Percentiles rank a stretch among this genome's conserved stretches.
Conservation (phyloP, 2,888 invertebrate genomes). For the Melanophora roralis region DNA sequence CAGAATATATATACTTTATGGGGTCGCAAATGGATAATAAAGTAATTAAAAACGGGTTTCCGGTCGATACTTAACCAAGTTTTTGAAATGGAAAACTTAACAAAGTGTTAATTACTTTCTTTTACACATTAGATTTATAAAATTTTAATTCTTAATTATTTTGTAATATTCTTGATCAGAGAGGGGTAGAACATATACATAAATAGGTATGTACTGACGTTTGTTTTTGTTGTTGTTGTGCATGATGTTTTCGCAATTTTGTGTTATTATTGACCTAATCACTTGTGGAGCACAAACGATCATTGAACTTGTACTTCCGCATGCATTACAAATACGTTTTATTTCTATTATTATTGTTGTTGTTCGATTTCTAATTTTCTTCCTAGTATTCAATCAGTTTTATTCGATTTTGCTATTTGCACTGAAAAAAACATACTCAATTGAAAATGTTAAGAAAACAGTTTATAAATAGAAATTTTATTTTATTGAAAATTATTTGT, state of each 20-base stretch:
- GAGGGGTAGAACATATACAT: constrained; percentile 38
- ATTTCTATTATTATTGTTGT: constrained; percentile 34
- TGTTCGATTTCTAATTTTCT: constrained; percentile 6
- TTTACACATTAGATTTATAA: no score
- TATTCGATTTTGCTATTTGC: constrained; percentile 22
- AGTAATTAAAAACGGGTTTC: no score
- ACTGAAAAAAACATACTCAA: constrained; percentile 9
- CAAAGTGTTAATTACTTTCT: no score
- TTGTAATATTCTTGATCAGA: constrained; percentile 47
- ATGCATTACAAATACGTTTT: constrained; percentile 68
- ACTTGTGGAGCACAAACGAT: constrained; percentile 77
- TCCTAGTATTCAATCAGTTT: constrained; percentile 22
- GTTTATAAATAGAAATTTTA: constrained; percentile 34
- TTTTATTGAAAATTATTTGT: constrained; percentile 47
- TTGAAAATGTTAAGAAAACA: constrained; percentile 3
- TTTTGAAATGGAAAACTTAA: no score
- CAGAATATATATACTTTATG: no score
- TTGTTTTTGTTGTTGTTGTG: constrained; percentile 52
- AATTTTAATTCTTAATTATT: no score
- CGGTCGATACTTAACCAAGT: no score
- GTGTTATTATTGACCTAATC: constrained; percentile 77
- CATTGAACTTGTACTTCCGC: constrained; percentile 78
- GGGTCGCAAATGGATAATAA: no score
- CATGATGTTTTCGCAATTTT: constrained; percentile 68
- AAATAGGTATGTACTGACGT: constrained; percentile 31